A percentile compares a stretch with the other conserved stretches of the same genome.
These are phyloP conservation scores for Bilobella aurantiaca DNA, from an alignment of 1,140 invertebrate genomes.

Conservation along the genomic window DNA sequence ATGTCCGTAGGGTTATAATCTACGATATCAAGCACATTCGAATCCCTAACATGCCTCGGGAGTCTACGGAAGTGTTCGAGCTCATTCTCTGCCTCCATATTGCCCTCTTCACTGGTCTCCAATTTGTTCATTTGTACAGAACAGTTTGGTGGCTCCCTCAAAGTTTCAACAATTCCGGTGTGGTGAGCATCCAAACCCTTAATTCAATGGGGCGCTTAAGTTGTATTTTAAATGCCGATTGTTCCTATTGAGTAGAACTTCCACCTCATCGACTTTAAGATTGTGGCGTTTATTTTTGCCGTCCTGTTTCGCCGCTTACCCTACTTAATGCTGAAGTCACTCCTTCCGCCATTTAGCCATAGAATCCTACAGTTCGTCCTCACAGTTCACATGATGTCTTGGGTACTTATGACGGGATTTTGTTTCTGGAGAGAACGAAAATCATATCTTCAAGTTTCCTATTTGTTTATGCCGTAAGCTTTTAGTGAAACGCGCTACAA, in stretches of 20 bases:
- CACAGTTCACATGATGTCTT: slow-evolving; percentile 37
- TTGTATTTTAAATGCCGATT: too few relatives aligned
- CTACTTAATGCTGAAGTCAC: slow-evolving; percentile 43
- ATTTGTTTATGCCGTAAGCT: slow-evolving; percentile 83
- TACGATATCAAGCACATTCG: slow-evolving; percentile 22
- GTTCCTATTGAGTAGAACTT: slow-evolving; percentile 69
- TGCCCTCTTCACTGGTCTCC: slow-evolving; percentile 39
- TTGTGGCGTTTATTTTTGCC: slow-evolving; percentile 69
- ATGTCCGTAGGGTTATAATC: background rate
- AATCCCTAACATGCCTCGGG: slow-evolving; percentile 19
- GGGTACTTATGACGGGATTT: slow-evolving; percentile 52
- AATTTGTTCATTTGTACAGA: slow-evolving; percentile 88
- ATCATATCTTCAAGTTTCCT: slow-evolving; percentile 38
- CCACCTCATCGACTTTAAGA: slow-evolving; percentile 79
- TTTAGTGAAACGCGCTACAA: slow-evolving; percentile 3
- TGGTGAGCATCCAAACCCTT: slow-evolving; percentile 50
- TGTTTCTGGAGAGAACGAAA: slow-evolving; percentile 15
- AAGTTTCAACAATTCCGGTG: slow-evolving; percentile 72
- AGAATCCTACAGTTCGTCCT: slow-evolving; percentile 34
- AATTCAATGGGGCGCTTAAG: too few relatives aligned
- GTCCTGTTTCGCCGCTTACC: slow-evolving; percentile 67
- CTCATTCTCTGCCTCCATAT: slow-evolving; percentile 25
- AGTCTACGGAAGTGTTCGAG: slow-evolving; percentile 17
- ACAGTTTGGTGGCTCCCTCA: slow-evolving; percentile 96
- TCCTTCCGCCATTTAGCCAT: slow-evolving; percentile 28